Conservation (phyloP, 2,888 invertebrate species). For the Cephus pulcher region DNA sequence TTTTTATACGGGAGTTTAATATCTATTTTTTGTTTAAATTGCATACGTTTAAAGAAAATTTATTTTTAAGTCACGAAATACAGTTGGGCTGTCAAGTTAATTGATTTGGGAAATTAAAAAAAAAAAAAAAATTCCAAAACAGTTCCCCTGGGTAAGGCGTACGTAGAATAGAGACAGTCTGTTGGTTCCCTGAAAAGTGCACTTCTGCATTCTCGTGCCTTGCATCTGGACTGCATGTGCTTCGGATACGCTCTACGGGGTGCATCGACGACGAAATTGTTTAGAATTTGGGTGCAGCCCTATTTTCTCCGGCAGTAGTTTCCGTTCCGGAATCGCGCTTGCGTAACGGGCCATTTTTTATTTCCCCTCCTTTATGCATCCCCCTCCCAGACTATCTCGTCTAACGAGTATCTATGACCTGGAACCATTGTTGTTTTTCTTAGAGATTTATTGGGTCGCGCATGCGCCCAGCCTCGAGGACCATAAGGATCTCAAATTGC, state of each 20-base stretch:
- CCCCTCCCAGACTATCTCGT: not conserved
- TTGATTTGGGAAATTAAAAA: not conserved
- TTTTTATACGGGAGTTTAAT: too few relatives aligned
- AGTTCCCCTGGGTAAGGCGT: not conserved
- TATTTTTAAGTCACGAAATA: not conserved
- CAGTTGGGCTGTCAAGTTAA: not conserved
- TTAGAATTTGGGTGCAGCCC: not conserved
- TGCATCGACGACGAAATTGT: not conserved
- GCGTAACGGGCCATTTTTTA: not conserved
- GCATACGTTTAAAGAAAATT: too few relatives aligned
- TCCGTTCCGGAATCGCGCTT: constrained; percentile 4
- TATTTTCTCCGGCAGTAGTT: not conserved
- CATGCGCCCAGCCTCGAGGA: not conserved
- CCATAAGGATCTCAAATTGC: not conserved
- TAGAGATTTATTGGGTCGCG: not conserved
- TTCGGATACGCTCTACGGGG: constrained; percentile 32
- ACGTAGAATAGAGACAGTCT: not conserved
- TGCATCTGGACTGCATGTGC: constrained; percentile 54
- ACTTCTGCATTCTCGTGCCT: constrained; percentile 16
- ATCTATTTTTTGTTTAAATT: too few relatives aligned
- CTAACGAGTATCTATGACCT: not conserved
- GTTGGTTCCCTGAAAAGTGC: not conserved
- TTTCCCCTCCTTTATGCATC: not conserved
- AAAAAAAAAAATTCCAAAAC: too few relatives aligned
- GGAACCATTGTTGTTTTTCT: not conserved